phyloP scores from a whole-genome alignment of 2,797 vertebrate species.

The Parotocinclus haroldoi region DNA sequence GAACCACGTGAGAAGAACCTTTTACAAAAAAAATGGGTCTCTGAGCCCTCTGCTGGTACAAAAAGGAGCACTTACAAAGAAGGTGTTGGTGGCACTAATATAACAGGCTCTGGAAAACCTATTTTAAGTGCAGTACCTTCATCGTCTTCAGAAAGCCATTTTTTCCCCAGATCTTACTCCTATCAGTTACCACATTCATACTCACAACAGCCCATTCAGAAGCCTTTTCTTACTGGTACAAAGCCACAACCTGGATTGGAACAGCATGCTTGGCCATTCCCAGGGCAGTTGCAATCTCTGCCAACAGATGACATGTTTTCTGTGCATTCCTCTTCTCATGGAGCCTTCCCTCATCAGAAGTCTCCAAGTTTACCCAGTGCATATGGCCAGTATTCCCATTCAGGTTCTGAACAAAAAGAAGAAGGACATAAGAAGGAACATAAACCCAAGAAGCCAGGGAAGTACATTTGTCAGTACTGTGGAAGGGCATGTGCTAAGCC shows the following conservation, averaged over 20 bases:
- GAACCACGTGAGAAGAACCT: conserved; percentile 83
- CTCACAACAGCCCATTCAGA: conserved; percentile 87
- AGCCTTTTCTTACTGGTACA: conserved; percentile 82
- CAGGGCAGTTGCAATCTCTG: conserved; percentile 81
- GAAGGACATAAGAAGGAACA: conserved; percentile 93
- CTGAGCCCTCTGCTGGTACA: conserved; percentile 81
- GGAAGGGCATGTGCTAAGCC: conserved; percentile 97
- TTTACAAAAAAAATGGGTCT: conserved; percentile 87
- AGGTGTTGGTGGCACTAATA: conserved; percentile 61
- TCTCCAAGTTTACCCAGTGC: conserved; percentile 85
- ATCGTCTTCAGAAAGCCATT: conserved; percentile 77
- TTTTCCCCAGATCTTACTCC: conserved; percentile 79
- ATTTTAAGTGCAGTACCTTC: conserved; percentile 74
- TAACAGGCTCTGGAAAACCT: conserved; percentile 77
- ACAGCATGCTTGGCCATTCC: conserved; percentile 87
- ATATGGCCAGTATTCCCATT: conserved; percentile 89
- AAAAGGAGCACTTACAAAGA: conserved; percentile 87
- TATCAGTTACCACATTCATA: conserved; percentile 89
- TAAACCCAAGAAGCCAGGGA: conserved; percentile 96
- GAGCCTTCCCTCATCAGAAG: conserved; percentile 88
- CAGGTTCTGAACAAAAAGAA: conserved; percentile 83
- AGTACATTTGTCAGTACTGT: conserved; percentile 96
- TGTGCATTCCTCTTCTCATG: conserved; percentile 81
- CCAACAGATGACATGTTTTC: conserved; percentile 90
- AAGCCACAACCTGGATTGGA: conserved; percentile 91